Evolutionary conservation across 1,140 invertebrate genomes (phyloP), one percentile per base, ranked within the genome.

Genomic region (Adelges cooleyi): DNA sequence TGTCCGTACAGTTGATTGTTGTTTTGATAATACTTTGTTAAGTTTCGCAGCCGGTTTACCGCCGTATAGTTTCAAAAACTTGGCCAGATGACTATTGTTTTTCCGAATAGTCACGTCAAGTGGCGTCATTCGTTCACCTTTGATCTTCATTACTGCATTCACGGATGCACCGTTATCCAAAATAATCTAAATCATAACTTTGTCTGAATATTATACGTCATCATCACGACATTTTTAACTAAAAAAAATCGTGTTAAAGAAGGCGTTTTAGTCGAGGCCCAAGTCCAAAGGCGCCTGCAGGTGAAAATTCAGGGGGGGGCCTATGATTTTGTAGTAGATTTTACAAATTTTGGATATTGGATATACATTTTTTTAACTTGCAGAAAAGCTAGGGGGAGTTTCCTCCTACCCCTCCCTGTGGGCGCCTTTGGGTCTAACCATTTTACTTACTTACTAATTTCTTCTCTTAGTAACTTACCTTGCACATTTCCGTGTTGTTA

Each of bases 401-500:
- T n/a, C n/a, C n/a, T n/a, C n/a, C n/a, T n/a, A n/a, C n/a, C n/a
- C n/a, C n/a, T n/a, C n/a, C n/a, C n/a, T n/a, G n/a, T n/a, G n/a
- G n/a, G n/a, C n/a, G n/a, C n/a, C n/a, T n/a, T n/a, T n/a, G n/a
- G n/a, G n/a, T n/a, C n/a, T n/a, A n/a, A n/a, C n/a, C n/a, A n/a
- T n/a, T n/a, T n/a, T n/a, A n/a, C n/a, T n/a, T n/a, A n/a, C n/a
- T n/a, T n/a, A n/a, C n/a, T n/a, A 33, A 33, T 6, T 33, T 33
- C 11, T 33, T 33, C 29, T 33, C 5, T 33, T n/a, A n/a, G n/a
- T 49, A 40, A 23, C 42, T 65, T 71, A 82, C 78, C 77, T 92
- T 92, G 76, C 93, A 95, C 74, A 96, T 84, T 76, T 95, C 93
- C 1, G 95, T 81, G 74, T 97, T 90, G 71, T 97, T 95, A 71